Evolutionary conservation across 1,140 invertebrate species (phyloP), one percentile per base, ranked within the genome.

Genomic region (Glomeris maerens): DNA sequence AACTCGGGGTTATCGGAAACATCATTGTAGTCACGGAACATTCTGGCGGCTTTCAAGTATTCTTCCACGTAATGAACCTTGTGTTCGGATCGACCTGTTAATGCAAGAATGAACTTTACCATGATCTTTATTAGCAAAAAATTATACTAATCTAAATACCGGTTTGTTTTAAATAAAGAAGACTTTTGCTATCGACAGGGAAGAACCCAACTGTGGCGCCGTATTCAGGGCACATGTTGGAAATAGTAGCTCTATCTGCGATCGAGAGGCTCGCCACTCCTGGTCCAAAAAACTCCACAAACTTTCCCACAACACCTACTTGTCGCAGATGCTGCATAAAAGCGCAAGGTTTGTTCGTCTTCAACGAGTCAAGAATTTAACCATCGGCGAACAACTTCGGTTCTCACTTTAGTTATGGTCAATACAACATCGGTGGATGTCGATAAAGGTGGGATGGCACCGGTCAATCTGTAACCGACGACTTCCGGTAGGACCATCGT

Each of bases 361-460:
- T 13, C 21, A 22, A 53, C 36, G 14, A 46, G 25, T 41, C 22
- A 52, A 45, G n/a, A 5, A 5, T 21, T 42, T 10, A 36, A 36
- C 40, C 5, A 25, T 5, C 5, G 17, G 7, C 29, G 4, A 49
- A 7, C 13, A 14, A 47, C 4, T 13, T 10, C n/a, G 28, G 22
- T 22, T 36, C 25, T 62, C 72, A 90, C 85, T 76, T 97, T 97
- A 7, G 93, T 98, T 42, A 98, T 91, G 13, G 93, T 97, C 5
- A 98, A 74, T 3, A 98, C 95, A 42, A 98, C 74, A 75, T 98
- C 95, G 14, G 95, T 98, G 1, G 92, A 94, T 0, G 93, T 98
- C n/a, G 80, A 82, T 58, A 88, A 78, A 27, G 81, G 78, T 59
- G 75, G 79, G 20, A 97, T 65, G 55, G 77, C 73, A 3, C 94